phyloP scores from a whole-genome alignment of 2,797 vertebrate species.

The Leuciscus waleckii region DNA sequence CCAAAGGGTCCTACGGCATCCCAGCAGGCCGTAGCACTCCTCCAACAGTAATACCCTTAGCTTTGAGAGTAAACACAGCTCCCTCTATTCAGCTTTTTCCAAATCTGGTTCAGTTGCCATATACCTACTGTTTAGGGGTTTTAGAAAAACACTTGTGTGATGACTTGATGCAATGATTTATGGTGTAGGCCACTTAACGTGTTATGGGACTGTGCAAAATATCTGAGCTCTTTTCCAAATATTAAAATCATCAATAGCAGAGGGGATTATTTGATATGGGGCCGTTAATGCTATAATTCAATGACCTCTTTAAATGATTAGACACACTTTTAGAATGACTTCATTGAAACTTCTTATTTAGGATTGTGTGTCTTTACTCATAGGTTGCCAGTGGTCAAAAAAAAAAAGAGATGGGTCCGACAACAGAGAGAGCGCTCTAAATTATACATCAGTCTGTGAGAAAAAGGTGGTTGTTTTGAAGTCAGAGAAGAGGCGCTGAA shows the following conservation, averaged over 20 bases:
- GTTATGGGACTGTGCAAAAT: conserved; percentile 32
- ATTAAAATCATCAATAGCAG: neutral
- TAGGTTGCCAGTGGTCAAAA: neutral
- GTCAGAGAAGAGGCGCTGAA: conserved; percentile 40
- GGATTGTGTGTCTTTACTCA: neutral
- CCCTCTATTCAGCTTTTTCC: conserved; percentile 25
- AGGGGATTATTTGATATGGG: conserved; percentile 18
- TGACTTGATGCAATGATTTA: conserved; percentile 54
- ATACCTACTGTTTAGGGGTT: conserved; percentile 43
- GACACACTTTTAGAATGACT: neutral
- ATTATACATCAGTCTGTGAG: conserved; percentile 15
- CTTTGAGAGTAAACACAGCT: conserved; percentile 71
- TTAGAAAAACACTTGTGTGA: conserved; percentile 23
- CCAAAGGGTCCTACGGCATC: conserved; percentile 56
- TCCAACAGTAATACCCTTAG: conserved; percentile 62
- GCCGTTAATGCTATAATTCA: neutral
- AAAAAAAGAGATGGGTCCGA: conserved; percentile 28
- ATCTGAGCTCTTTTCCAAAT: conserved; percentile 35
- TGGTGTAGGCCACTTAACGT: conserved; percentile 23
- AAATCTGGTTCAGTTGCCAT: conserved; percentile 25
- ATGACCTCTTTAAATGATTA: conserved; percentile 15
- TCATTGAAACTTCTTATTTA: neutral
- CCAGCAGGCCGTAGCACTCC: conserved; percentile 66
- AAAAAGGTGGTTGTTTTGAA: neutral
- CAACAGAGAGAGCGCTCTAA: conserved; percentile 14